These are phyloP conservation scores for Lasioglossum marginatum DNA, from an alignment of 2,888 invertebrate species.

Conservation along the genomic window DNA sequence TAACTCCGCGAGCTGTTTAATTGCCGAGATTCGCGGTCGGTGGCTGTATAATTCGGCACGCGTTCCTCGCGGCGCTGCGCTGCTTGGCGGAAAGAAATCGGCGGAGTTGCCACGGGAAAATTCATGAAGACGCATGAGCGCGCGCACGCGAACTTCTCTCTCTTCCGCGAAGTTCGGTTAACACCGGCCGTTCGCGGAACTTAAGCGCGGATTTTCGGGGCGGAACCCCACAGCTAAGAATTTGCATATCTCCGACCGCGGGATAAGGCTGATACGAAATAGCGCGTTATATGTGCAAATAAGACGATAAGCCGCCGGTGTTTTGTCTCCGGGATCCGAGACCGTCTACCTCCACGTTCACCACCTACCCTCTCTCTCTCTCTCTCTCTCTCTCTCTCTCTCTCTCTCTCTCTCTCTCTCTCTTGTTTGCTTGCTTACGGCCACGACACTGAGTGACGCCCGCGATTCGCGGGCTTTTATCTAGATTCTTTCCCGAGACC, in stretches of 20 bases:
- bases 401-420: not conserved
- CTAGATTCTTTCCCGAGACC: constrained; percentile 13
- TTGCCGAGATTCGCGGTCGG: constrained; percentile 27
- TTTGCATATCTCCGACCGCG: constrained; percentile 68
- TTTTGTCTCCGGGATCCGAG: constrained; percentile 52
- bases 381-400: not conserved
- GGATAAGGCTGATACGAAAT: constrained; percentile 70
- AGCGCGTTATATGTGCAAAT: constrained; percentile 67
- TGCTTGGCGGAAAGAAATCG: not conserved
- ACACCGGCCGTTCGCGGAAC: constrained; percentile 47
- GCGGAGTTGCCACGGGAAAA: constrained; percentile 39
- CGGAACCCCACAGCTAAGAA: constrained; percentile 59
- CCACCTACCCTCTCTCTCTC: not conserved
- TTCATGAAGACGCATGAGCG: constrained; percentile 53
- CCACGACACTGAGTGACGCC: constrained; percentile 17
- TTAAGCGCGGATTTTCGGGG: constrained; percentile 65
- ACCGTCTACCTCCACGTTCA: not conserved
- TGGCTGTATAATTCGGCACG: constrained; percentile 30
- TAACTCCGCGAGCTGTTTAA: constrained; percentile 8
- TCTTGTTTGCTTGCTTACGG: constrained; percentile 17
- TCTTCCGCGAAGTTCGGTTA: constrained; percentile 51
- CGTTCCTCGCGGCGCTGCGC: not conserved
- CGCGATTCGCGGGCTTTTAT: constrained; percentile 20
- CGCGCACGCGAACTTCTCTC: constrained; percentile 37
- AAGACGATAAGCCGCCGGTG: constrained; percentile 66